phyloP scores from a whole-genome alignment of 2,888 invertebrate species.

The Aelia acuminata region DNA sequence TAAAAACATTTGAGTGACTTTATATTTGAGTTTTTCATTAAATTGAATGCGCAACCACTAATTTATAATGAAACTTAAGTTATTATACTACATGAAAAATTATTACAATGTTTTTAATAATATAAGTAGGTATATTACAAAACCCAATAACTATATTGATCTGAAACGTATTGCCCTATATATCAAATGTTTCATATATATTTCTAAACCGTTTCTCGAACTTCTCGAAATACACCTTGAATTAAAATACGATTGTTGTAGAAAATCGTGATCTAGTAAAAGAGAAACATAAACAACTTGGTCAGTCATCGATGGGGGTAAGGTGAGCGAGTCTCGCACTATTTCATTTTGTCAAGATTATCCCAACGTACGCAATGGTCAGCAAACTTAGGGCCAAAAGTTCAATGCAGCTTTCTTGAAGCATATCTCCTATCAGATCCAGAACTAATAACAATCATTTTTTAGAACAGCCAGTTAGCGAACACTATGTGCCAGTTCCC shows the following conservation, averaged over 20 bases:
- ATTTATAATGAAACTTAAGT: neutral
- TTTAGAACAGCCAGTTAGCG: neutral
- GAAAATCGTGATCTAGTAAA: conserved; percentile 12
- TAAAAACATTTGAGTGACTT: too few relatives aligned
- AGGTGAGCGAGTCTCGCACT: conserved; percentile 31
- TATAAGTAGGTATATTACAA: neutral
- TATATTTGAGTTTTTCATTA: too few relatives aligned
- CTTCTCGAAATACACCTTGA: conserved; percentile 16
- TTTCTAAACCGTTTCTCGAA: neutral
- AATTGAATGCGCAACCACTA: neutral
- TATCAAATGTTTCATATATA: conserved; percentile 6
- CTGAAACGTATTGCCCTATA: neutral
- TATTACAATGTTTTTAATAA: neutral
- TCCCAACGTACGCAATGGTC: conserved; percentile 13
- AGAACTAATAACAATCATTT: conserved; percentile 34
- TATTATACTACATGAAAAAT: neutral
- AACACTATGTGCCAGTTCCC: neutral
- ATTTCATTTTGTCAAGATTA: conserved; percentile 41
- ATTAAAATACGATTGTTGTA: conserved; percentile 14
- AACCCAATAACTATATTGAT: neutral
- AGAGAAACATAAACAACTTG: conserved; percentile 23
- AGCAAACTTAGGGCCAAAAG: conserved; percentile 15
- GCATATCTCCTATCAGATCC: neutral
- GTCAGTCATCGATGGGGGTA: conserved; percentile 34
- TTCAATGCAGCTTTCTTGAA: conserved; percentile 17